phyloP scores from a whole-genome alignment of 1,140 invertebrate genomes.

The Sogatella furcifera region DNA sequence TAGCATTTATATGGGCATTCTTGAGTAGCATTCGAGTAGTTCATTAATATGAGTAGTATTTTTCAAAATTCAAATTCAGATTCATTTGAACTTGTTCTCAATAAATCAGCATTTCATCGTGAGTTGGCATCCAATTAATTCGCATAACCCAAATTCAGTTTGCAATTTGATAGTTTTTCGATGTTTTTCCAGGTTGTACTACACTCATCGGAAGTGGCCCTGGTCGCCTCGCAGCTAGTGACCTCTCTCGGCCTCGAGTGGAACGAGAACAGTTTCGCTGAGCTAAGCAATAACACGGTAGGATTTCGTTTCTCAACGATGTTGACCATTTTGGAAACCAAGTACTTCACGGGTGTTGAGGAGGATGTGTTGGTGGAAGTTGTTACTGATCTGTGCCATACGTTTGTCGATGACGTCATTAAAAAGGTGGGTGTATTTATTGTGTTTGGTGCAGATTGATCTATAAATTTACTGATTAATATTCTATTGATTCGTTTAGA shows the following conservation, averaged over 20 bases:
- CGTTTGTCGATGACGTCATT: slow-evolving; percentile 69
- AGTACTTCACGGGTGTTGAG: slow-evolving; percentile 46
- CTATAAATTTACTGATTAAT: too few relatives aligned
- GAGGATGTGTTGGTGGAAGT: slow-evolving; percentile 52
- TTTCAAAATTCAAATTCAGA: too few relatives aligned
- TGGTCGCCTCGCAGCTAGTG: slow-evolving; percentile 50
- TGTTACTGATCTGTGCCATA: slow-evolving; percentile 61
- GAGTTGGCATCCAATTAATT: too few relatives aligned
- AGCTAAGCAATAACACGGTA: slow-evolving; percentile 47
- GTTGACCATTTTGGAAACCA: slow-evolving; percentile 57
- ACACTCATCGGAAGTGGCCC: slow-evolving; percentile 50
- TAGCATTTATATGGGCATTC: too few relatives aligned
- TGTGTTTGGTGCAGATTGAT: too few relatives aligned
- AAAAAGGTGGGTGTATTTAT: slow-evolving; percentile 48
- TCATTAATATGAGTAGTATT: too few relatives aligned
- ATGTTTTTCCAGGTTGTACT: slow-evolving; percentile 44
- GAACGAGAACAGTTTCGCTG: slow-evolving; percentile 53
- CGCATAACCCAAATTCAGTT: too few relatives aligned
- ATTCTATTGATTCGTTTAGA: too few relatives aligned
- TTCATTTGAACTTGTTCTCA: too few relatives aligned
- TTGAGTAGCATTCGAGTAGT: too few relatives aligned
- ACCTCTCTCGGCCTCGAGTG: slow-evolving; percentile 51
- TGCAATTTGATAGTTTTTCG: too few relatives aligned
- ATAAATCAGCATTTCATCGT: too few relatives aligned
- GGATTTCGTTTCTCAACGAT: slow-evolving; percentile 52